Base-by-base conservation (phyloP, 1,140 invertebrate genomes). In the Lethocerus indicus region DNA sequence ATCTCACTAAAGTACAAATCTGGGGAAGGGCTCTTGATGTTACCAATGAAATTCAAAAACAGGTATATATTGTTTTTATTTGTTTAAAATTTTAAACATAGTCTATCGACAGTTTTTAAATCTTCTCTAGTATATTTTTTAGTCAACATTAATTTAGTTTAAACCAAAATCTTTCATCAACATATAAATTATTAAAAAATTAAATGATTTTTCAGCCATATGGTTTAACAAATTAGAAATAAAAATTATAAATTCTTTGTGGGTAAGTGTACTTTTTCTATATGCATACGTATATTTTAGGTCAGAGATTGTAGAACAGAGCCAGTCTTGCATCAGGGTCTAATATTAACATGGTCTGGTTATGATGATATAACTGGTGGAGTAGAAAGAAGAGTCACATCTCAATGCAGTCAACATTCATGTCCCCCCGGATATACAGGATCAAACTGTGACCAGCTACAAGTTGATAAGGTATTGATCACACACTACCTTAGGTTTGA, bases 1-100 rank as follows among this genome's bases (percentile, higher is more conserved):
- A 88, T 58, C 63, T 98, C 14, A 94, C 88, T 23, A 90, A 94
- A 66, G 82, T 95, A 21, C 90, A 96, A 70, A 75, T 96, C 43
- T 97, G 93, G 90, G 83, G 81, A 55, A 72, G 89, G 36, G 83
- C 85, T 29, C 67, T 97, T 1, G 88, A 94, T 62, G 81, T 93
- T 13, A 87, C 84, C 1, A 81, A 81, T 53, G 93, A 97, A 69
- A 85, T 96, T 52, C 90, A 95, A 55, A 86, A 90, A 64, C 87
- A 90, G 73, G 83, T 87, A 21, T 9, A 44, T 41, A 29, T 4
- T 23, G 18, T 21, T 20, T 42, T 24, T 42, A 42, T n/a, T n/a
- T n/a, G n/a, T n/a, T n/a, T n/a, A n/a, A n/a, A n/a, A n/a, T n/a
- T n/a, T n/a, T n/a, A n/a, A n/a, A n/a, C n/a, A n/a, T n/a, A n/a